Conservation (phyloP, 2,888 invertebrate genomes). For the Melitaea athalia region DNA sequence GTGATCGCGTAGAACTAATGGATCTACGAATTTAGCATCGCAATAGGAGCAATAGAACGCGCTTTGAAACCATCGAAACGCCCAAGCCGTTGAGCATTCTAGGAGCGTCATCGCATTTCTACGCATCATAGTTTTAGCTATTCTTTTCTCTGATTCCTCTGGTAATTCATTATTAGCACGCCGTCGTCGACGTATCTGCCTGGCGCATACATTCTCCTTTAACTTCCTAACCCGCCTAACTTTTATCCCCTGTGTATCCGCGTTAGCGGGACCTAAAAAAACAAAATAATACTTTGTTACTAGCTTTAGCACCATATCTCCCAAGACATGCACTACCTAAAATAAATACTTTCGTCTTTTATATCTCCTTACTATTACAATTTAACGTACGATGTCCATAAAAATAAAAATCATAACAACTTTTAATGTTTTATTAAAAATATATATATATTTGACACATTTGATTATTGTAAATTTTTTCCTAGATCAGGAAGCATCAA, state of each 20-base stretch:
- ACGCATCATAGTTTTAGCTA: slow-evolving; percentile 74
- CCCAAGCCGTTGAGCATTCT: slow-evolving; percentile 73
- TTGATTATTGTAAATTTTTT: slow-evolving; percentile 13
- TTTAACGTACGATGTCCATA: background rate
- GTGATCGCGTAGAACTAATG: slow-evolving; percentile 57
- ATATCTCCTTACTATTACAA: slow-evolving; percentile 1
- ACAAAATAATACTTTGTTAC: slow-evolving; percentile 53
- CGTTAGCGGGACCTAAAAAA: slow-evolving; percentile 70
- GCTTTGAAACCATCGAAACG: slow-evolving; percentile 72
- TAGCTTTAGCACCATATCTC: slow-evolving; percentile 20
- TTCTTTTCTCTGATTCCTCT: slow-evolving; percentile 69
- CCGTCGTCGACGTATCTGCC: slow-evolving; percentile 72
- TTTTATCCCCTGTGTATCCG: slow-evolving; percentile 49
- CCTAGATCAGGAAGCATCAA: slow-evolving; percentile 22
- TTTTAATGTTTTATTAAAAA: slow-evolving; percentile 21
- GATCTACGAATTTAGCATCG: slow-evolving; percentile 63
- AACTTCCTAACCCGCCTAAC: slow-evolving; percentile 65
- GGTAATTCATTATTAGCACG: slow-evolving; percentile 72
- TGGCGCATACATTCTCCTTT: slow-evolving; percentile 70
- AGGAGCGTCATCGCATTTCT: slow-evolving; percentile 67
- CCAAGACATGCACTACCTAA: slow-evolving; percentile 24
- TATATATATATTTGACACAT: background rate
- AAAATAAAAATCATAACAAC: slow-evolving; percentile 3
- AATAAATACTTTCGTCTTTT: background rate
- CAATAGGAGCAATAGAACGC: slow-evolving; percentile 74